Evolutionary conservation across 2,888 invertebrate species (phyloP).

Genomic region (Branchellion lobata): DNA sequence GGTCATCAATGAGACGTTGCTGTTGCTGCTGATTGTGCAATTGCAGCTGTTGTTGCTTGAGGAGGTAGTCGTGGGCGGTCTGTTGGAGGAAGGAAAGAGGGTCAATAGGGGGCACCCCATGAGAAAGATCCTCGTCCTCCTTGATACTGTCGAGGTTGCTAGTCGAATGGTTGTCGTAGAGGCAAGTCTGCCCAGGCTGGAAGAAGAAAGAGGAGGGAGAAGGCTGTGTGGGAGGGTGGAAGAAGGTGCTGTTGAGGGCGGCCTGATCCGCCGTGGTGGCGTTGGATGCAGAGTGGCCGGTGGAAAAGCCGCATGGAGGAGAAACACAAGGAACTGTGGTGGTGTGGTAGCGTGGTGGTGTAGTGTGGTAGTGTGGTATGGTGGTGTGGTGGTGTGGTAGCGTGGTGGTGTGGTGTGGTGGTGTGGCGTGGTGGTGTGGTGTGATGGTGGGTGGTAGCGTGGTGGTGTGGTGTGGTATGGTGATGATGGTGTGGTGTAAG

Average conservation of each 20-base stretch:
- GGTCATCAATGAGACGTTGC: neutral
- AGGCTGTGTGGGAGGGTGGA: slow-evolving; percentile 11
- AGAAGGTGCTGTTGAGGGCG: neutral
- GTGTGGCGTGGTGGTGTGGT: no score
- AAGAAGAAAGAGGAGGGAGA: neutral
- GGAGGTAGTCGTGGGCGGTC: neutral
- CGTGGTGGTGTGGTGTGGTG: no score
- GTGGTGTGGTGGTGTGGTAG: no score
- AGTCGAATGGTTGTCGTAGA: neutral
- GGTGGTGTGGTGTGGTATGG: no score
- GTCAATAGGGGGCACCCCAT: neutral
- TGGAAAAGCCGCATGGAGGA: slow-evolving; percentile 19
- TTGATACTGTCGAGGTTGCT: neutral
- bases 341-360: neutral
- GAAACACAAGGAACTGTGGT: slow-evolving; percentile 19
- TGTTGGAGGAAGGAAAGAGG: neutral
- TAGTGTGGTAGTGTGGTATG: no score
- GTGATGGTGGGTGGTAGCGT: no score
- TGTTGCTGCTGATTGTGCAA: slow-evolving; percentile 8
- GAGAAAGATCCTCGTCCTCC: neutral
- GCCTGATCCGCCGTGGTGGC: neutral
- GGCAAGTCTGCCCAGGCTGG: no score
- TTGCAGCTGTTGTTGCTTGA: slow-evolving; percentile 26
- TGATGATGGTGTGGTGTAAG: no score
- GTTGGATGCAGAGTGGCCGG: neutral